These are phyloP conservation scores for Macrosiphum euphorbiae DNA, from an alignment of 2,888 invertebrate genomes.

Conservation along the genomic window DNA sequence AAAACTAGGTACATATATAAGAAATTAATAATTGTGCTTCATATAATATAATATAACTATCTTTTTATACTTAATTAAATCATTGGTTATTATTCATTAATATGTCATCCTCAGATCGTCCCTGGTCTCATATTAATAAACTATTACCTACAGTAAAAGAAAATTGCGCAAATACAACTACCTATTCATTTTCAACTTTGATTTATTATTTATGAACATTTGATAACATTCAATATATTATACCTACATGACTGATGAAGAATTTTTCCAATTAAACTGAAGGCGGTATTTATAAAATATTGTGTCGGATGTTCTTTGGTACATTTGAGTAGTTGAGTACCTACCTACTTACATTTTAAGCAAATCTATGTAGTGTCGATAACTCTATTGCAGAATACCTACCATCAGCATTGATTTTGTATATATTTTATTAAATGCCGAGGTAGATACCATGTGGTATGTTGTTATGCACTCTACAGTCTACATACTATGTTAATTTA, in stretches of 20 bases:
- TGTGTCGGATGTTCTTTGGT: not conserved
- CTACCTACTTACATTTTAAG: not conserved
- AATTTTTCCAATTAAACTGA: not conserved
- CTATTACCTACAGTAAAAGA: not conserved
- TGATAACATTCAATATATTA: not conserved
- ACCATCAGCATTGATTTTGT: not conserved
- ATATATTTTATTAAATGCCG: not conserved
- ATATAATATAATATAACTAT: not conserved
- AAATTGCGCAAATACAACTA: not conserved
- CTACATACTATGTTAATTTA: not conserved
- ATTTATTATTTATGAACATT: not conserved
- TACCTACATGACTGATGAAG: not conserved
- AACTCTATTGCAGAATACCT: not conserved
- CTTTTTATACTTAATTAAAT: not conserved
- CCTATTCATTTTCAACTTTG: not conserved
- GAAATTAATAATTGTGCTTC: not conserved
- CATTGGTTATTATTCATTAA: not conserved
- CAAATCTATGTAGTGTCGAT: not conserved
- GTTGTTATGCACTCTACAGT: not conserved
- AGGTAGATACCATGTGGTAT: not conserved
- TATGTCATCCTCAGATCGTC: not conserved
- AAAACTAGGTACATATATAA: not conserved
- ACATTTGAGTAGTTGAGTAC: not conserved
- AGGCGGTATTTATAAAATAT: not conserved
- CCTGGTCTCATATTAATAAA: not conserved